Conservation (phyloP, 2,113 vertebrate species). For the Petrocephalus microphthalmus region DNA sequence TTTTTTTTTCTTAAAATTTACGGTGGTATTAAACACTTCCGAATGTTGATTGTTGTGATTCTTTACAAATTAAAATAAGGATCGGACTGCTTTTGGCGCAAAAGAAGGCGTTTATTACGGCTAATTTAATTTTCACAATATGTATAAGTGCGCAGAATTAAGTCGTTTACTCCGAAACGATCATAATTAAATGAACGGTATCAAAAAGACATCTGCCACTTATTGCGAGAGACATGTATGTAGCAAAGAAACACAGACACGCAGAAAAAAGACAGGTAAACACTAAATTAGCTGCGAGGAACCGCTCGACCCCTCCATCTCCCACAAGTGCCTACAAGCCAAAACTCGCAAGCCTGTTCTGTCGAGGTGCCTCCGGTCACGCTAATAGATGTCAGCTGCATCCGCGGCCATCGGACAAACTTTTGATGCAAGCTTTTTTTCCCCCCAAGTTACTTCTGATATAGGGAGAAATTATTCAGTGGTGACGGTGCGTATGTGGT, state of each 20-base stretch:
- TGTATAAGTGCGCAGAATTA: not conserved
- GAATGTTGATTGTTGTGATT: not conserved
- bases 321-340: not conserved
- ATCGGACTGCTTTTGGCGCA: not conserved
- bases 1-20: not conserved
- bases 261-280: not conserved
- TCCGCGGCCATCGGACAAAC: not conserved
- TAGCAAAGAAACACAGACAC: not conserved
- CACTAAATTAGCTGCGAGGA: not conserved
- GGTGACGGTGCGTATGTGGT: not conserved
- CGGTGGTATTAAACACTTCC: not conserved
- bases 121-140: not conserved
- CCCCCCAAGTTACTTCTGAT: not conserved
- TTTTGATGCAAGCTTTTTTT: not conserved
- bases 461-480: not conserved
- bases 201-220: constrained; percentile 6
- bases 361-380: not conserved
- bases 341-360: not conserved
- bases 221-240: not conserved
- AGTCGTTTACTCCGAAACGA: not conserved
- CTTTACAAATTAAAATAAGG: not conserved
- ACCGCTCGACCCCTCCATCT: not conserved
- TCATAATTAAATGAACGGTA: not conserved
- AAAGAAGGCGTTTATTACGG: not conserved
- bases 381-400: not conserved